Evolutionary conservation across 2,888 invertebrate genomes (phyloP).

Genomic region (Scaptomyza flava): DNA sequence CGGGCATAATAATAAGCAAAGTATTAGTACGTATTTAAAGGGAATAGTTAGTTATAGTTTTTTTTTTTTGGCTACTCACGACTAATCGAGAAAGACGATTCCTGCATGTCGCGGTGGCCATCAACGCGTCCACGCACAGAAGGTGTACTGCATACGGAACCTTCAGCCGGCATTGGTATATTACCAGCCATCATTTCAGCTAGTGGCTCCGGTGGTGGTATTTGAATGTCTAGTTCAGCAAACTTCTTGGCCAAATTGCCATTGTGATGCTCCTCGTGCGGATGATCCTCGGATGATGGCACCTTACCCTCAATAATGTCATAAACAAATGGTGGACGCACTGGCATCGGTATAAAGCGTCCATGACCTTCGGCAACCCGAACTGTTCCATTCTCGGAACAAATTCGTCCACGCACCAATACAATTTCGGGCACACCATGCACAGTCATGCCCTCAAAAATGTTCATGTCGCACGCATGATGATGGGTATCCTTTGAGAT

Average conservation of each 20-base stretch:
- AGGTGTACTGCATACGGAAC: constrained; percentile 86
- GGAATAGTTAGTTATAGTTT: background rate
- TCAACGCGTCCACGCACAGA: constrained; percentile 87
- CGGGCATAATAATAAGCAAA: constrained; percentile 68
- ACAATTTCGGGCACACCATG: constrained; percentile 97
- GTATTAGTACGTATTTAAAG: background rate
- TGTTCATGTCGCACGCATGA: constrained; percentile 97
- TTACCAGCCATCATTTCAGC: constrained; percentile 68
- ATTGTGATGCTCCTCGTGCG: constrained; percentile 53
- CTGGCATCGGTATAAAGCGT: constrained; percentile 91
- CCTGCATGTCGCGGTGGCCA: constrained; percentile 92
- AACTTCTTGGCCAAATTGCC: constrained; percentile 66
- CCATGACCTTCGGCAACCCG: constrained; percentile 96
- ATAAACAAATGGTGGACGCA: constrained; percentile 91
- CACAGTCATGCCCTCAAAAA: constrained; percentile 97
- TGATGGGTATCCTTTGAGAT: constrained; percentile 97
- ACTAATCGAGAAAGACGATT: constrained; percentile 96
- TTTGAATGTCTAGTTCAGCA: constrained; percentile 82
- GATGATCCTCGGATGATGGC: constrained; percentile 49
- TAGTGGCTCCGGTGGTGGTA: constrained; percentile 81
- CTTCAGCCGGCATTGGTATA: constrained; percentile 62
- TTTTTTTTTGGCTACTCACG: constrained; percentile 86
- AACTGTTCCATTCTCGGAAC: constrained; percentile 94
- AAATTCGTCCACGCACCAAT: constrained; percentile 95
- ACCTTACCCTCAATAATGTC: constrained; percentile 84